phyloP scores from a whole-genome alignment of 2,888 invertebrate genomes.

The Pseudanteris insignis region DNA sequence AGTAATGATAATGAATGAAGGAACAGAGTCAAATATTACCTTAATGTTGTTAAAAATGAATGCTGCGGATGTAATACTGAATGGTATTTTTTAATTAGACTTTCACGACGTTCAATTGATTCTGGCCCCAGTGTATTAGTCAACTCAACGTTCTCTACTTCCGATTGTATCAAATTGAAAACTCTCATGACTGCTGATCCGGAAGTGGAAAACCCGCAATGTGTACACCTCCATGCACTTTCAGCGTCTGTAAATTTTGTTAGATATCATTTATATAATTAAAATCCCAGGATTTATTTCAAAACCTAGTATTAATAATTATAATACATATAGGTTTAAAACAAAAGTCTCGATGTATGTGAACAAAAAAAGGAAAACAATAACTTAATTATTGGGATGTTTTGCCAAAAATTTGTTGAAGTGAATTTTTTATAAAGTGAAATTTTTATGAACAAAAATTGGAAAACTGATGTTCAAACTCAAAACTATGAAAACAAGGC shows the following conservation, averaged over 20 bases:
- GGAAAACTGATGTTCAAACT: too few relatives aligned
- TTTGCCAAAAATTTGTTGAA: too few relatives aligned
- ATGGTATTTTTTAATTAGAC: slow-evolving; percentile 72
- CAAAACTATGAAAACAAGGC: too few relatives aligned
- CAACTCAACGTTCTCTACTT: slow-evolving; percentile 73
- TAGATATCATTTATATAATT: too few relatives aligned
- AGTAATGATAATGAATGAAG: background rate
- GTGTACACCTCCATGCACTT: slow-evolving; percentile 74
- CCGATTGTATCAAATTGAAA: slow-evolving; percentile 73
- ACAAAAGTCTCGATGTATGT: too few relatives aligned
- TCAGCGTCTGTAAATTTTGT: slow-evolving; percentile 68
- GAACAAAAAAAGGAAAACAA: too few relatives aligned
- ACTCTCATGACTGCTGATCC: slow-evolving; percentile 73
- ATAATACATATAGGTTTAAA: too few relatives aligned
- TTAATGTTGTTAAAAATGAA: slow-evolving; percentile 74
- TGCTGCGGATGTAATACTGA: slow-evolving; percentile 81
- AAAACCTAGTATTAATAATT: too few relatives aligned
- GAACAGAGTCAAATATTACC: slow-evolving; percentile 53
- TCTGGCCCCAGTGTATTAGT: slow-evolving; percentile 69
- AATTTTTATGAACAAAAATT: too few relatives aligned
- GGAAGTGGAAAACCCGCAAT: slow-evolving; percentile 74
- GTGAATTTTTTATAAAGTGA: too few relatives aligned
- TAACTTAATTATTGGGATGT: too few relatives aligned
- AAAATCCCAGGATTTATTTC: too few relatives aligned
- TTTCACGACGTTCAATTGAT: slow-evolving; percentile 73